Evolutionary conservation across 2,888 invertebrate species (phyloP).

Genomic region (Chloromyia formosa): DNA sequence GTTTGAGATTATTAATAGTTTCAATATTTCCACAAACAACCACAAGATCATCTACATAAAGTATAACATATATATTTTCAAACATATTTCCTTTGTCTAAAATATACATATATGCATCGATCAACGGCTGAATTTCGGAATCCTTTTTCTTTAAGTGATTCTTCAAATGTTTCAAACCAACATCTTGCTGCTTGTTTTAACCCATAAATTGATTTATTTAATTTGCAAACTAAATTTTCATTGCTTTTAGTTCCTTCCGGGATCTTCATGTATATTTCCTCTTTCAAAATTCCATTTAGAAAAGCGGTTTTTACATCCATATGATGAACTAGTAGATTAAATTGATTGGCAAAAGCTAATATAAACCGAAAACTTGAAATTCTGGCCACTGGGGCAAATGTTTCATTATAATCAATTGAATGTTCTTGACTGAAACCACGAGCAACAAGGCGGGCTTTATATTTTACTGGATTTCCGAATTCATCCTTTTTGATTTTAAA

Average conservation of each 20-base stretch:
- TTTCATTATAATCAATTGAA: background rate
- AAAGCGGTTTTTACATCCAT: background rate
- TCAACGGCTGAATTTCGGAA: constrained; percentile 48
- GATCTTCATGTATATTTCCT: no score
- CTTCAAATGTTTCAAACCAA: constrained; percentile 49
- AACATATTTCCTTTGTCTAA: background rate
- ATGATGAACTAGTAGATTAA: background rate
- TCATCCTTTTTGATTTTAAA: no score
- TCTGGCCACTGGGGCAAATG: background rate
- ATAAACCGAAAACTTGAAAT: background rate
- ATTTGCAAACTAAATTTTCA: constrained; percentile 45
- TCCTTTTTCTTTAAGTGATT: constrained; percentile 46
- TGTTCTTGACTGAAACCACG: background rate
- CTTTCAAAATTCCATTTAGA: background rate
- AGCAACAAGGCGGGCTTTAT: no score
- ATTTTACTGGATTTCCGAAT: no score
- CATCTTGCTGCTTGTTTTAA: constrained; percentile 52
- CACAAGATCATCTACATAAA: background rate
- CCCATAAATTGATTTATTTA: constrained; percentile 52
- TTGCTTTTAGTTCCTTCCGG: background rate
- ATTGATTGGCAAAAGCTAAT: no score
- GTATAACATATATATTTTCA: no score
- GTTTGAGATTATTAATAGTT: background rate
- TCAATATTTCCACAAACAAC: background rate
- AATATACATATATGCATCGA: constrained; percentile 13